These are phyloP conservation scores for Napeogenes inachia DNA, from an alignment of 2,888 invertebrate species.

Conservation along the genomic window DNA sequence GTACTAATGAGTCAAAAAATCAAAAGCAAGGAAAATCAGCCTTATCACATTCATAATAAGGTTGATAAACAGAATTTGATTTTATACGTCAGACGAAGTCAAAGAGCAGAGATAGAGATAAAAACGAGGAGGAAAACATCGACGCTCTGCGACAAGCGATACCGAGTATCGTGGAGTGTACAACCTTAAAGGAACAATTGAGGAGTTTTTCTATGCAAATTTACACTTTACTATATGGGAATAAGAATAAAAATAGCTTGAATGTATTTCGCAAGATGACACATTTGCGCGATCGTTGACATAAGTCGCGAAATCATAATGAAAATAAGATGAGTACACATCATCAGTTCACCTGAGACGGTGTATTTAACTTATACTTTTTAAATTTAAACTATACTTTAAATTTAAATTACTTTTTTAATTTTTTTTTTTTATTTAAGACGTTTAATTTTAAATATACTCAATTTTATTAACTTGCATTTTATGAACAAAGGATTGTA, in stretches of 20 bases:
- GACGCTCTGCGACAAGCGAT: constrained; percentile 33
- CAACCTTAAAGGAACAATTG: constrained; percentile 25
- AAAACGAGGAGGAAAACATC: constrained; percentile 67
- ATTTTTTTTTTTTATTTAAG: neutral
- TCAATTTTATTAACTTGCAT: constrained; percentile 13
- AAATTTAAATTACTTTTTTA: constrained; percentile 1
- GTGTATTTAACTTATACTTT: constrained; percentile 23
- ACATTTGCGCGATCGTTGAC: constrained; percentile 19
- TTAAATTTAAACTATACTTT: constrained; percentile 3
- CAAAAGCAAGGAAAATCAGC: constrained; percentile 41
- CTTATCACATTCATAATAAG: constrained; percentile 44
- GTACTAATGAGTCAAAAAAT: constrained; percentile 69
- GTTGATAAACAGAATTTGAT: constrained; percentile 47
- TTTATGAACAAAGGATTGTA: constrained; percentile 27
- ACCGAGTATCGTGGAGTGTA: constrained; percentile 25
- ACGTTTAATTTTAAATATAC: neutral
- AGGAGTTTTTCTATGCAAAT: constrained; percentile 19
- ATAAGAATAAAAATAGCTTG: constrained; percentile 18
- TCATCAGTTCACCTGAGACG: constrained; percentile 23
- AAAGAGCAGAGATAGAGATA: constrained; percentile 72
- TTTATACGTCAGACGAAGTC: constrained; percentile 66
- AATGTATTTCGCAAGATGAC: constrained; percentile 11
- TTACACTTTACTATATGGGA: neutral
- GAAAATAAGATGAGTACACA: constrained; percentile 31
- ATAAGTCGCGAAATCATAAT: constrained; percentile 37